Conservation (phyloP, 2,888 invertebrate species). For the Esperia sulphurella region DNA sequence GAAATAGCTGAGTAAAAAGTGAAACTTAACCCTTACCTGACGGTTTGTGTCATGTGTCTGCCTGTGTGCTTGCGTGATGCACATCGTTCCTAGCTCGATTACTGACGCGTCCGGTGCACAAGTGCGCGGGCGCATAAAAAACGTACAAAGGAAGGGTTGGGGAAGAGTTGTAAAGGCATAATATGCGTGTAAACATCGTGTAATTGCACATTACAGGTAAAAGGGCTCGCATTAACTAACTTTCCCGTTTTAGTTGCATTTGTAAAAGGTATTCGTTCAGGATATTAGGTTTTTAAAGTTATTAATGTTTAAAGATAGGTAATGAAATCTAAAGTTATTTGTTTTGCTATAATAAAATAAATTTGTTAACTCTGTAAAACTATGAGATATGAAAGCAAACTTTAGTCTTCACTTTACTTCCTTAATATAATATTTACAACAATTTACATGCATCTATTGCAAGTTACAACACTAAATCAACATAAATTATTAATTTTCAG, state of each 20-base stretch:
- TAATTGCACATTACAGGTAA: slow-evolving; percentile 68
- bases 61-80: slow-evolving; percentile 14
- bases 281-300: no score
- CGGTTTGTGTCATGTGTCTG: slow-evolving; percentile 15
- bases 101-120: slow-evolving; percentile 51
- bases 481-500: not conserved
- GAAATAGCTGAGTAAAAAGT: slow-evolving; percentile 44
- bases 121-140: slow-evolving; percentile 57
- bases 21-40: slow-evolving; percentile 50
- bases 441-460: no score
- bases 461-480: no score
- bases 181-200: slow-evolving; percentile 75
- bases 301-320: no score
- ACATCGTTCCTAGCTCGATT: slow-evolving; percentile 37
- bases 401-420: no score
- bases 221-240: slow-evolving; percentile 44
- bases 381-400: no score
- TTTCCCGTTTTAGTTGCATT: not conserved
- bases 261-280: no score
- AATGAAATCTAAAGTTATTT: no score
- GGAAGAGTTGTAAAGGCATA: slow-evolving; percentile 64
- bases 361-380: no score
- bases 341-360: no score
- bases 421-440: no score
- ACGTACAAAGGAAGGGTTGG: slow-evolving; percentile 66